phyloP scores from a whole-genome alignment of 2,888 invertebrate genomes.

The Lithophane socia region DNA sequence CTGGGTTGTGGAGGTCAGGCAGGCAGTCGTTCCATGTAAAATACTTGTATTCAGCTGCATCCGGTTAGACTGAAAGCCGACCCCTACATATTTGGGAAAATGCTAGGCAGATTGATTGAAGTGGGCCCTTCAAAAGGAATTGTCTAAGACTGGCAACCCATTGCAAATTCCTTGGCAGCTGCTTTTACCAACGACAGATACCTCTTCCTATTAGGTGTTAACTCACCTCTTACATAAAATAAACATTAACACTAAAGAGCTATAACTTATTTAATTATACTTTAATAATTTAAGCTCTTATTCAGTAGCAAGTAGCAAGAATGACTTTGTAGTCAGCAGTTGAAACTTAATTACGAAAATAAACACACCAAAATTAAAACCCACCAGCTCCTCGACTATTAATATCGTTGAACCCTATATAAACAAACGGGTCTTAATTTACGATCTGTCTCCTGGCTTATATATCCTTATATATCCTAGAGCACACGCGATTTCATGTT shows the following conservation, averaged over 20 bases:
- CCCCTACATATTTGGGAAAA: no score
- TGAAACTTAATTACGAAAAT: conserved; percentile 27
- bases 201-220: no score
- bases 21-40: no score
- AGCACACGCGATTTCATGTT: conserved; percentile 57
- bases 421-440: conserved; percentile 62
- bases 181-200: not conserved
- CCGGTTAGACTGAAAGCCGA: no score
- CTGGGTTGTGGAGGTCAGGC: no score
- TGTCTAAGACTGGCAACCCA: not conserved
- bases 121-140: no score
- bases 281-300: not conserved
- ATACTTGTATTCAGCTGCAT: no score
- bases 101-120: no score
- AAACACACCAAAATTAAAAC: conserved; percentile 28
- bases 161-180: not conserved
- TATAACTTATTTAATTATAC: not conserved
- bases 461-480: conserved; percentile 65
- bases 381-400: conserved; percentile 38
- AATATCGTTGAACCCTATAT: conserved; percentile 46
- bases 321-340: not conserved
- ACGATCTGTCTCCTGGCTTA: conserved; percentile 62
- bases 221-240: not conserved
- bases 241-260: not conserved
- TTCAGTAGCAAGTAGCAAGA: not conserved